A percentile compares a stretch with the other conserved stretches of the same genome.
Evolutionary conservation across 2,113 vertebrate genomes (phyloP).

Genomic region (Periophthalmus modestus): DNA sequence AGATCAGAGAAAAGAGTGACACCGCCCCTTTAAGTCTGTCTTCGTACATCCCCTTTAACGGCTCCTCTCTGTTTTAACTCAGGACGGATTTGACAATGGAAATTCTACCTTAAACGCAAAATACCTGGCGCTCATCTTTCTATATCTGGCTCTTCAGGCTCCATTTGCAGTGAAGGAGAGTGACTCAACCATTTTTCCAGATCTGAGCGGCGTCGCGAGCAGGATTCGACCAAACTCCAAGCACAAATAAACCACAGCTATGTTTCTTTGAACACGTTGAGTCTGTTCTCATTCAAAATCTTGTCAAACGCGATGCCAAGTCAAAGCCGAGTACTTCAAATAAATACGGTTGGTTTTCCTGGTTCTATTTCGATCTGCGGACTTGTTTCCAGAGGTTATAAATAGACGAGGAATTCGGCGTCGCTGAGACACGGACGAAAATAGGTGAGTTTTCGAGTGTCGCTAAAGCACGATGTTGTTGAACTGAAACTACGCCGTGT

Average conservation of each 20-base stretch:
- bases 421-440: background rate
- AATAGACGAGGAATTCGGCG: slow-evolving; percentile 23
- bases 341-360: slow-evolving; percentile 43
- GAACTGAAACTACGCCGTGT: background rate
- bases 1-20: too few relatives aligned
- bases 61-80: background rate
- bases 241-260: slow-evolving; percentile 49
- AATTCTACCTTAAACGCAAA: slow-evolving; percentile 54
- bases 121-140: slow-evolving; percentile 60
- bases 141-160: slow-evolving; percentile 56
- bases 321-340: slow-evolving; percentile 38
- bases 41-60: background rate
- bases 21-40: too few relatives aligned
- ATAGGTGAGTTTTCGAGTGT: background rate
- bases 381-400: slow-evolving; percentile 44
- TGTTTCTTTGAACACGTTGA: background rate
- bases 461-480: background rate
- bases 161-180: slow-evolving; percentile 51
- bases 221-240: slow-evolving; percentile 29
- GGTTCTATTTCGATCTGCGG: slow-evolving; percentile 37
- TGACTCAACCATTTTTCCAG: slow-evolving; percentile 61
- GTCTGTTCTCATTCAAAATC: slow-evolving; percentile 11
- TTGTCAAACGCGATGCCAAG: slow-evolving; percentile 26
- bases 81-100: slow-evolving; percentile 31
- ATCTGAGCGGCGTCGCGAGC: slow-evolving; percentile 33